Percentiles rank a stretch among this genome's conserved stretches.
phyloP scores from a whole-genome alignment of 1,140 invertebrate species.

The Drosophila tsacasi region DNA sequence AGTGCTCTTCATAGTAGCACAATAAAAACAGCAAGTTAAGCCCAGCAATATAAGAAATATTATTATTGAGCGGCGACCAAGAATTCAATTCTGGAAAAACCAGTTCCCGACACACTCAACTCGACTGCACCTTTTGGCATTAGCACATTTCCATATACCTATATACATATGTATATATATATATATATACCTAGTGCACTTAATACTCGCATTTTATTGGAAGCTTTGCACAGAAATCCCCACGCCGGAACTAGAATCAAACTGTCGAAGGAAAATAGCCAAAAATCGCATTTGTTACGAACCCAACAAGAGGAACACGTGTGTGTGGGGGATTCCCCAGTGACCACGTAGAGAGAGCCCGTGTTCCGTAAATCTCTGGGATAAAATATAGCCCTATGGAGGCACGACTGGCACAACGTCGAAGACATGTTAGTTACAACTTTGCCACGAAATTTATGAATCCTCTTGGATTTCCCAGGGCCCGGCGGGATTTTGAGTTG shows the following conservation, averaged over 20 bases:
- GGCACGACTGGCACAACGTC: slow-evolving; percentile 42
- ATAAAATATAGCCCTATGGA: slow-evolving; percentile 65
- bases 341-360: slow-evolving; percentile 39
- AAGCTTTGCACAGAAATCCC: slow-evolving; percentile 3
- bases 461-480: slow-evolving; percentile 29
- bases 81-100: slow-evolving; percentile 45
- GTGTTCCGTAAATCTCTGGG: slow-evolving; percentile 34
- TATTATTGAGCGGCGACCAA: slow-evolving; percentile 1
- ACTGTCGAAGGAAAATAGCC: slow-evolving; percentile 29
- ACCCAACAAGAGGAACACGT: slow-evolving; percentile 26
- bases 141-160: background rate
- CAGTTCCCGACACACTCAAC: slow-evolving; percentile 13
- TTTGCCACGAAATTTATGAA: slow-evolving; percentile 51
- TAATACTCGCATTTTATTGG: slow-evolving; percentile 12
- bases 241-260: slow-evolving; percentile 11
- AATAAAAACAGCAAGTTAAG: slow-evolving; percentile 4
- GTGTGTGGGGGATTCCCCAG: slow-evolving; percentile 51
- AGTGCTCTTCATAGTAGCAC: background rate
- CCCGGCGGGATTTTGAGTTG: slow-evolving; percentile 23
- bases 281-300: slow-evolving; percentile 13
- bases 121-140: slow-evolving; percentile 35
- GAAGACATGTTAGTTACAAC: slow-evolving; percentile 72
- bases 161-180: too few relatives aligned
- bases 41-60: background rate
- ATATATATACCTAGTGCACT: slow-evolving; percentile 4